phyloP scores from a whole-genome alignment of 2,888 invertebrate species.

The Dasysyrphus tricinctus region DNA sequence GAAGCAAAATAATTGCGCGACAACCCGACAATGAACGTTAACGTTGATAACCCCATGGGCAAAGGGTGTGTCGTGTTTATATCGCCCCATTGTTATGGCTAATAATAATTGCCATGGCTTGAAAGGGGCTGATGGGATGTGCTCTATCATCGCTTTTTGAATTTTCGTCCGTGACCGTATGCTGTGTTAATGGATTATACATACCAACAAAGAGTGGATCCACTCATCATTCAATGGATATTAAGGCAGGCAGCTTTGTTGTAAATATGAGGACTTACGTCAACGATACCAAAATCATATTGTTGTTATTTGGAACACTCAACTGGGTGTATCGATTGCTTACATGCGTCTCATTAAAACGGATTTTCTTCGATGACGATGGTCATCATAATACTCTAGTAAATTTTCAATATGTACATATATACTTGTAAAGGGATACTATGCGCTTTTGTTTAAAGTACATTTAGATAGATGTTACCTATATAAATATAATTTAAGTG shows the following conservation, averaged over 20 bases:
- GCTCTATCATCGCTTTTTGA: constrained; percentile 76
- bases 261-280: constrained; percentile 45
- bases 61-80: constrained; percentile 66
- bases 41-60: constrained; percentile 57
- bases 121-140: constrained; percentile 70
- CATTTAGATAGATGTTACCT: no score
- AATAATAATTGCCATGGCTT: constrained; percentile 63
- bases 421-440: no score
- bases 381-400: not conserved
- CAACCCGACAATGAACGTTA: constrained; percentile 32
- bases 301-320: constrained; percentile 29
- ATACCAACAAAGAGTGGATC: constrained; percentile 53
- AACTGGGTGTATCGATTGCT: constrained; percentile 1
- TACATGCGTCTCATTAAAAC: constrained; percentile 13
- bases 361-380: constrained; percentile 17
- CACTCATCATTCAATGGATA: constrained; percentile 64
- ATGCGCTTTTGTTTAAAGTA: no score
- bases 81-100: constrained; percentile 66
- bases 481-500: no score
- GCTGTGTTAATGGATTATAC: constrained; percentile 70
- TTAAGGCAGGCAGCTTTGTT: constrained; percentile 54
- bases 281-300: constrained; percentile 40
- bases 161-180: constrained; percentile 72
- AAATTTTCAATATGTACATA: no score
- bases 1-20: constrained; percentile 69